Conservation (phyloP, 1,140 invertebrate species). For the Conopomorpha cramerella region DNA sequence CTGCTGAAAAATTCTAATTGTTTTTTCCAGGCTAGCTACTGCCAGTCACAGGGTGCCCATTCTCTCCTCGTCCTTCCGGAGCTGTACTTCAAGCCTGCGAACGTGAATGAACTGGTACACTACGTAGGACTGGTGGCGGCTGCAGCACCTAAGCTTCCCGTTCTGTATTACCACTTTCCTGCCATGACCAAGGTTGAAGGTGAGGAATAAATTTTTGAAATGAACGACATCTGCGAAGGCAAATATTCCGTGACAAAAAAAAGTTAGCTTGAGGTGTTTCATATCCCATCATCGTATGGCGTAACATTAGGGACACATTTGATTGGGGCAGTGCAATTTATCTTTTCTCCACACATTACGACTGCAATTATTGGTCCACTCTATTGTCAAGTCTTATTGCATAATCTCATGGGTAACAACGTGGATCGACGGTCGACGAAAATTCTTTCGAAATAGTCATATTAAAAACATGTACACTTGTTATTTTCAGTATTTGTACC, state of each 20-base stretch:
- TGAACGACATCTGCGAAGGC: neutral
- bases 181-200: conserved; percentile 60
- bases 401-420: too few species aligned
- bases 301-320: neutral
- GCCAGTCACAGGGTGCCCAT: conserved; percentile 66
- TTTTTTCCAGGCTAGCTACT: conserved; percentile 67
- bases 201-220: neutral
- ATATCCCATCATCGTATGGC: neutral
- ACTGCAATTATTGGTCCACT: neutral
- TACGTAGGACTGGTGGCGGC: conserved; percentile 67
- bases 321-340: neutral
- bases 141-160: conserved; percentile 72
- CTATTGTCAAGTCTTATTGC: too few species aligned
- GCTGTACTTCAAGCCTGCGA: conserved; percentile 70
- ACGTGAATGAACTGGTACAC: conserved; percentile 61
- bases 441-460: neutral
- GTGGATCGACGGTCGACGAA: neutral
- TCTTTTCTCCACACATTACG: neutral
- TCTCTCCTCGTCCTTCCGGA: conserved; percentile 74
- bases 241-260: too few species aligned
- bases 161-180: conserved; percentile 79
- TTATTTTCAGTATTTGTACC: neutral
- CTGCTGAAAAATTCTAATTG: too few species aligned
- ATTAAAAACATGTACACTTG: neutral
- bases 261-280: neutral